Evolutionary conservation across 2,888 invertebrate species (phyloP), one percentile per base, ranked within the genome.

Genomic region (Protodeltote pygarga): DNA sequence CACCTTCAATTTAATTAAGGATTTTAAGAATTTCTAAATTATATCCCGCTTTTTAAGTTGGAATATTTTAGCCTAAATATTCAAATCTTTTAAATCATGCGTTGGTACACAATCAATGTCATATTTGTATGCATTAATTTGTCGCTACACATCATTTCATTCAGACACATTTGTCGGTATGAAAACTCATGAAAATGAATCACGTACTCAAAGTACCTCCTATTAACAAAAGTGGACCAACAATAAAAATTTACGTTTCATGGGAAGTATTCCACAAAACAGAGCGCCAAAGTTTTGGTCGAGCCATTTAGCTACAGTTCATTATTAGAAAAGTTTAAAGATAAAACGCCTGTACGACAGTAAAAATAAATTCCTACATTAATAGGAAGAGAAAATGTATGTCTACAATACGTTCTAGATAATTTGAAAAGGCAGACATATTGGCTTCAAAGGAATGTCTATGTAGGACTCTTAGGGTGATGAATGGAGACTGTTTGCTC

Each of bases 271-370:
- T 60, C 31, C 10, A 16, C 51, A 51, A 59, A 67, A 69, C 60
- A 67, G 64, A 75, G 69, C 35, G 65, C 51, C 5, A 45, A 70
- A 74, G 67, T 73, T 75, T 67, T 53, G 40, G 38, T 57, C 44
- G 37, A 46, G 53, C 68, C 63, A 65, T 69, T 65, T 69, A 69
- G 50, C 52, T 31, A 53, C 47, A 67, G 71, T 64, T 69, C 76
- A 76, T 77, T 78, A 78, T 77, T 78, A 73, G 68, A 63, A 77
- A 78, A 78, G 69, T 78, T 78, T 71, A 71, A 69, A 73, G 78
- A 77, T 77, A 74, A n/a, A 77, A 78, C 35, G 51, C 32, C 23
- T 42, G 40, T 37, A 57, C 49, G 50, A 28, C 31, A 40, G 57
- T 66, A 55, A 67, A 67, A 58, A 57, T 44, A 39, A 17, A 52